Conservation (phyloP, 2,113 vertebrate species). For the Cynopterus brachyotis region DNA sequence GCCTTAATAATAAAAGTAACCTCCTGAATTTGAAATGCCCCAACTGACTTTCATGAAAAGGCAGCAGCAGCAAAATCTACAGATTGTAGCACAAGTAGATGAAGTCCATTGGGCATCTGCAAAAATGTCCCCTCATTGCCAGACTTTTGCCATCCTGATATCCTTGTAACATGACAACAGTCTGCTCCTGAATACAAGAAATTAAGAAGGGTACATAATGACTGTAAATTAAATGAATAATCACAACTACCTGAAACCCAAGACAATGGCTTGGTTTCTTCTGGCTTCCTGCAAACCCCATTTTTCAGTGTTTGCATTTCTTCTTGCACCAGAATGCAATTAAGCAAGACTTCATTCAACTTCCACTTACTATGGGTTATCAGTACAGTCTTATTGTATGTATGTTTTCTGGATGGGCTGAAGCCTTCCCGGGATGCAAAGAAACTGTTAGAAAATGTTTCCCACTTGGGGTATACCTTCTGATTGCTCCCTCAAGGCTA, state of each 20-base stretch:
- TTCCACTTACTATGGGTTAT: background rate
- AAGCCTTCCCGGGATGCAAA: background rate
- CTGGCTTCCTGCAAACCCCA: background rate
- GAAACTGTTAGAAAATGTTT: background rate
- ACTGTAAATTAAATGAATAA: background rate
- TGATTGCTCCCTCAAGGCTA: background rate
- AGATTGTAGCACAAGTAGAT: too few species aligned
- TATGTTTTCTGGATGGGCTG: background rate
- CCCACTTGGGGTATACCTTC: background rate
- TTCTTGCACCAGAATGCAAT: background rate
- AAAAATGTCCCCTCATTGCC: too few species aligned
- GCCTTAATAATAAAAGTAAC: background rate
- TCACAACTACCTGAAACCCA: too few species aligned
- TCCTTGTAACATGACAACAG: background rate
- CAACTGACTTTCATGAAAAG: background rate
- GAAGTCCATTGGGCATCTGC: too few species aligned
- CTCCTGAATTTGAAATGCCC: background rate
- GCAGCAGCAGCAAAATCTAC: background rate
- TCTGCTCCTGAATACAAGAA: background rate
- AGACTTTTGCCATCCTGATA: too few species aligned
- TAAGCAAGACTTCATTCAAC: background rate
- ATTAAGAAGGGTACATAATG: background rate
- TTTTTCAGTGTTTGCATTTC: background rate
- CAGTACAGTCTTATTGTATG: background rate
- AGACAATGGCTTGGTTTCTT: background rate